Conservation (phyloP, 2,797 vertebrate genomes). For the Platyrinchus mystaceus region DNA sequence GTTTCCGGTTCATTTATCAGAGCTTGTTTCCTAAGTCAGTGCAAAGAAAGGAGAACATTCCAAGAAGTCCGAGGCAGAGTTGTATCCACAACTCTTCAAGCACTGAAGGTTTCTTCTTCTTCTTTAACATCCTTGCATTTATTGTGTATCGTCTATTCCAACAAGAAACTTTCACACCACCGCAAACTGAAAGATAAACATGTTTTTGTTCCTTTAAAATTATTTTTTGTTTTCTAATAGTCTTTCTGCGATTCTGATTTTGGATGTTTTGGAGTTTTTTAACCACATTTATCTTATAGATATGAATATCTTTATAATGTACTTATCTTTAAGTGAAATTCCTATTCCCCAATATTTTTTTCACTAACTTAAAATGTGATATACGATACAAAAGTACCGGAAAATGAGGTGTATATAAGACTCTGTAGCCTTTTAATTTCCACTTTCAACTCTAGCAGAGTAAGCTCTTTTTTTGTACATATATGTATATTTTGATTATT, state of each 20-base stretch:
- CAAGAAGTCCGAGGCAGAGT: neutral
- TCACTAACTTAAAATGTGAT: neutral
- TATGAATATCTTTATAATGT: neutral
- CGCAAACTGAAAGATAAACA: neutral
- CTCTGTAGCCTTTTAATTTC: neutral
- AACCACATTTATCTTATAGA: neutral
- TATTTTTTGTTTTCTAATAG: neutral
- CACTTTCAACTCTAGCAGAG: neutral
- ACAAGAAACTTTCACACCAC: neutral
- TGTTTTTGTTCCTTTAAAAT: neutral
- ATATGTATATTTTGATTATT: fast-evolving
- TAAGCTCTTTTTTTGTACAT: neutral
- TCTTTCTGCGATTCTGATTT: neutral
- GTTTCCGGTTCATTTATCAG: neutral
- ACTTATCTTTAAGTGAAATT: neutral
- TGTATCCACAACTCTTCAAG: neutral
- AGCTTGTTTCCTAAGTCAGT: neutral
- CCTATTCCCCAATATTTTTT: neutral
- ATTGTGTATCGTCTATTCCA: fast-evolving
- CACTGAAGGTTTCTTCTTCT: neutral
- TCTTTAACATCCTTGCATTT: neutral
- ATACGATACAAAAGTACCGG: neutral
- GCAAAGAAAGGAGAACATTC: neutral
- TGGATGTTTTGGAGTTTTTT: neutral
- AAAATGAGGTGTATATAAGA: neutral